phyloP scores from a whole-genome alignment of 2,113 vertebrate species.

The Charina bottae region DNA sequence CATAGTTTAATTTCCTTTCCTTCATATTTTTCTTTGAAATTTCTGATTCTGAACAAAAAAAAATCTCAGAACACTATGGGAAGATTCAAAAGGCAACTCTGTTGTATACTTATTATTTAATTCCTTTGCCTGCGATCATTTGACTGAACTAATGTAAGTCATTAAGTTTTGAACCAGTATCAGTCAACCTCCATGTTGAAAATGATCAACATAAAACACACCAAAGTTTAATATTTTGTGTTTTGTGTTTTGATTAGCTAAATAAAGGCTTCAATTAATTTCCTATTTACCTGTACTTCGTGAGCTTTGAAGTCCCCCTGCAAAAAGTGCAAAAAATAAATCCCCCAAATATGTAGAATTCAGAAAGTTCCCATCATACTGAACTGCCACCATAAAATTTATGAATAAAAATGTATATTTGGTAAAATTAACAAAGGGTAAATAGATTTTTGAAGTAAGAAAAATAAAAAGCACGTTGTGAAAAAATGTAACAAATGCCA shows the following conservation, averaged over 20 bases:
- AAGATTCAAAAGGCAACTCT: not conserved
- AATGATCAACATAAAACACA: not conserved
- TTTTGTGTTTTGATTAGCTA: not conserved
- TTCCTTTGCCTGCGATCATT: not conserved
- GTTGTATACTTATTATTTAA: not conserved
- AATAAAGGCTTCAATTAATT: conserved; percentile 6
- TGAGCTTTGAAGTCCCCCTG: not conserved
- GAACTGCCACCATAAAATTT: not conserved
- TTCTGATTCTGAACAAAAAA: not conserved
- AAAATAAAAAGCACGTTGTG: not conserved
- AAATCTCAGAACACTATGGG: accelerated
- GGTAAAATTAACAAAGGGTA: not conserved
- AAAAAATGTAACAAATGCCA: not conserved
- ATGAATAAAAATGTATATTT: not conserved
- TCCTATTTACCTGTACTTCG: conserved; percentile 1
- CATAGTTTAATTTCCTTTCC: not conserved
- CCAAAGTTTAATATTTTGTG: not conserved
- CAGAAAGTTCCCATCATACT: not conserved
- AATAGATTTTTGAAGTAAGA: not conserved
- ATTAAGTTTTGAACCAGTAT: not conserved
- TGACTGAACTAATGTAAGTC: not conserved
- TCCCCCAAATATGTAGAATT: not conserved
- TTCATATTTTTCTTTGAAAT: accelerated
- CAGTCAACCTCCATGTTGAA: not conserved
- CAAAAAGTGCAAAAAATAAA: not conserved